phyloP scores from a whole-genome alignment of 2,797 vertebrate genomes.

The Diglossa cyanea region DNA sequence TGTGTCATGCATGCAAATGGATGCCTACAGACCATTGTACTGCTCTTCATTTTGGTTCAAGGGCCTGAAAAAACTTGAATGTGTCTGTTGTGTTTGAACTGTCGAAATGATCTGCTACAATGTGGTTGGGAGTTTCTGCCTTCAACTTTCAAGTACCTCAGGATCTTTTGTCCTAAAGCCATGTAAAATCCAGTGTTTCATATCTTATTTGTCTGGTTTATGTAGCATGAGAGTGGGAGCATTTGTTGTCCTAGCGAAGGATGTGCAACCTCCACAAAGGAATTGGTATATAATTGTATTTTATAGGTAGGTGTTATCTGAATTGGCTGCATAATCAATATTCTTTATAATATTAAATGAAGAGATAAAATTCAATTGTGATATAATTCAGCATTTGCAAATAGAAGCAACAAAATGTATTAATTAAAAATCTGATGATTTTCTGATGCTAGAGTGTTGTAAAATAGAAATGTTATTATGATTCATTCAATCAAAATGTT shows the following conservation, averaged over 20 bases:
- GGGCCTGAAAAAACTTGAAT: background rate
- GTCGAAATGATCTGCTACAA: background rate
- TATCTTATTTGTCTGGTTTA: background rate
- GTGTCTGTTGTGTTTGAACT: background rate
- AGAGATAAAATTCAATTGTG: conserved; percentile 12
- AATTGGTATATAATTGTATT: background rate
- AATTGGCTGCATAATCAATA: background rate
- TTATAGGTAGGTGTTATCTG: background rate
- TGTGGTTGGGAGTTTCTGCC: background rate
- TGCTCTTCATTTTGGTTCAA: background rate
- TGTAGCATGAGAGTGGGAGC: background rate
- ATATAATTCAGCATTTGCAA: background rate
- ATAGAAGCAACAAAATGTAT: background rate
- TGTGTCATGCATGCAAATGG: background rate
- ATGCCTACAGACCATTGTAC: background rate
- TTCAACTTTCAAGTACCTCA: background rate
- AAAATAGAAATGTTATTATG: background rate
- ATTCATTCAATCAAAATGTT: conserved; percentile 28
- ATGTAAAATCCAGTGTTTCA: background rate
- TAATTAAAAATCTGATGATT: conserved; percentile 13
- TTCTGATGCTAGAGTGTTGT: background rate
- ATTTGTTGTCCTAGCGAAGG: background rate
- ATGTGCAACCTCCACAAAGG: background rate
- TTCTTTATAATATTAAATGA: background rate
- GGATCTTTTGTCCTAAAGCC: background rate